Evolutionary conservation across 2,797 vertebrate species (phyloP).

Genomic region (Microtus agrestis): DNA sequence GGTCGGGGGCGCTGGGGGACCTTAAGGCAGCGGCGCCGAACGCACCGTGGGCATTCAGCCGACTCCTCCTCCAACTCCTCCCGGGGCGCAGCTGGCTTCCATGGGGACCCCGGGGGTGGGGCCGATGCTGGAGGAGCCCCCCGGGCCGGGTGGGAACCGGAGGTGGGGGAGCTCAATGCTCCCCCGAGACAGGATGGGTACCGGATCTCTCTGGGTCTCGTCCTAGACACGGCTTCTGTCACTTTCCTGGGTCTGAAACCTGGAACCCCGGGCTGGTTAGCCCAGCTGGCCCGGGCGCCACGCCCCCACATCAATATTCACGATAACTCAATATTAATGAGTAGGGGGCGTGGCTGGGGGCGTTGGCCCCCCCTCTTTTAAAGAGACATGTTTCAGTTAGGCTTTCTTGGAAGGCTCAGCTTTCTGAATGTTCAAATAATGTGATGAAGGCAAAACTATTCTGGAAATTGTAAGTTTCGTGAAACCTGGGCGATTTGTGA

Average conservation of each 20-base stretch:
- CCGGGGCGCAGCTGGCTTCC: conserved; percentile 82
- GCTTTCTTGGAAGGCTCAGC: not conserved
- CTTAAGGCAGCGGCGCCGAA: conserved; percentile 72
- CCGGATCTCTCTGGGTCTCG: conserved; percentile 65
- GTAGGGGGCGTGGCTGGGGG: conserved; percentile 54
- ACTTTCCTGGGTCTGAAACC: conserved; percentile 77
- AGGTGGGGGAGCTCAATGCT: conserved; percentile 67
- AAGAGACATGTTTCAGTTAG: conserved; percentile 62
- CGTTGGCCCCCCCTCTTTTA: conserved; percentile 71
- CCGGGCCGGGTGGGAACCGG: conserved; percentile 71
- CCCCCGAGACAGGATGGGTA: conserved; percentile 72
- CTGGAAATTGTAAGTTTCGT: not conserved
- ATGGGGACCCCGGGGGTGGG: conserved; percentile 78
- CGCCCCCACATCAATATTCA: conserved; percentile 83
- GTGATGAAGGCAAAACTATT: not conserved
- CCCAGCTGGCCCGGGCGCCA: conserved; percentile 71
- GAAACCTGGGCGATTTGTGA: not conserved
- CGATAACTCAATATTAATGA: conserved; percentile 77
- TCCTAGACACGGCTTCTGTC: conserved; percentile 82
- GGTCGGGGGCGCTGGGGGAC: conserved; percentile 66
- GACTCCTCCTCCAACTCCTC: conserved; percentile 81
- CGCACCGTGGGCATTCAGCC: conserved; percentile 75
- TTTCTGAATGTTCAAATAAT: not conserved
- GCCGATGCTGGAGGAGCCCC: conserved; percentile 60
- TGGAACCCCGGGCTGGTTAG: conserved; percentile 73